Conservation (phyloP, 2,113 vertebrate genomes). For the Cephalopholis sonnerati region DNA sequence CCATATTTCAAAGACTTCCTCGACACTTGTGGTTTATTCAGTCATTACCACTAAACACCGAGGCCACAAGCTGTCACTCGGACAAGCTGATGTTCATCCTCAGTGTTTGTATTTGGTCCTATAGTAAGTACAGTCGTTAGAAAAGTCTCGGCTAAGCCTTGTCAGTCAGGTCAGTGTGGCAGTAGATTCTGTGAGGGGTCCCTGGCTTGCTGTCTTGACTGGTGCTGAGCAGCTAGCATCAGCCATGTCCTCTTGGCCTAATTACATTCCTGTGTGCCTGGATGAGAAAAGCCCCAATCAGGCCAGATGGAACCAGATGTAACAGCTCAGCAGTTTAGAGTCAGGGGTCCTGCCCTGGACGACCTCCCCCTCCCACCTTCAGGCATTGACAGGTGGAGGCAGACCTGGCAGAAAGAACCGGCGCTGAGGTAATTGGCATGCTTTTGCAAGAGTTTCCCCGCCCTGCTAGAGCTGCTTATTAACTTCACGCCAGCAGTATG, state of each 20-base stretch:
- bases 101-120: neutral
- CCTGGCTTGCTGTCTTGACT: conserved; percentile 26
- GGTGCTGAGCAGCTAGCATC: conserved; percentile 46
- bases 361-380: conserved; percentile 29
- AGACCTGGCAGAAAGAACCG: conserved; percentile 49
- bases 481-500: conserved; percentile 52
- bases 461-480: conserved; percentile 67
- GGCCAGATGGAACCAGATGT: conserved; percentile 67
- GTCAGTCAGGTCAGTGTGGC: conserved; percentile 12
- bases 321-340: conserved; percentile 74
- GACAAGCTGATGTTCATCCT: conserved; percentile 17
- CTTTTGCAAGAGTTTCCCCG: conserved; percentile 45
- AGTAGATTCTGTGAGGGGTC: neutral
- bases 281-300: conserved; percentile 51
- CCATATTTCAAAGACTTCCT: conserved; percentile 43
- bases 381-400: conserved; percentile 48
- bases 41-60: conserved; percentile 29
- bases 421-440: conserved; percentile 68
- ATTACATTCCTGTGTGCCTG: conserved; percentile 58
- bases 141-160: conserved; percentile 6
- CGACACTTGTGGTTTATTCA: conserved; percentile 36
- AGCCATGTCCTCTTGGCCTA: conserved; percentile 50
- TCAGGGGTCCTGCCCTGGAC: conserved; percentile 47
- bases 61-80: conserved; percentile 28
- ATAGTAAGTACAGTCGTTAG: conserved; percentile 23